A percentile compares a stretch with the other conserved stretches of the same genome.
phyloP scores from a whole-genome alignment of 2,888 invertebrate species.

The Notodonta dromedarius region DNA sequence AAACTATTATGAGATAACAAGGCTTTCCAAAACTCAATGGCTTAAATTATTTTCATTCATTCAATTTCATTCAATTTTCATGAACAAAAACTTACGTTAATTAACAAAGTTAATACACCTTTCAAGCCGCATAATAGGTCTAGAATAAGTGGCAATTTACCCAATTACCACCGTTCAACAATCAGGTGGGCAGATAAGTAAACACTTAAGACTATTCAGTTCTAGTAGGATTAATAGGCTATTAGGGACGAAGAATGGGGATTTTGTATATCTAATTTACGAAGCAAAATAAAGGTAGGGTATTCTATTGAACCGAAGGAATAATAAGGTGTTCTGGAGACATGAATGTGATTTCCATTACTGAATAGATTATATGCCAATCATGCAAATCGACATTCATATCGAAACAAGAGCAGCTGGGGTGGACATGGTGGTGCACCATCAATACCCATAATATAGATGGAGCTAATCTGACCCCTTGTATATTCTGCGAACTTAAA shows the following conservation, averaged over 20 bases:
- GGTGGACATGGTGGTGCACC: background rate
- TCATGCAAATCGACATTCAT: slow-evolving; percentile 7
- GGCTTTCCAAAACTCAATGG: too few relatives aligned
- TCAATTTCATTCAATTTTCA: too few relatives aligned
- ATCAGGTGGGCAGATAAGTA: slow-evolving; percentile 10
- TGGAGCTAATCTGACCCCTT: too few relatives aligned
- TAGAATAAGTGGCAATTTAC: slow-evolving; percentile 13
- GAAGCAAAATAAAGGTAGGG: slow-evolving; percentile 12
- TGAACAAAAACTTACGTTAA: background rate
- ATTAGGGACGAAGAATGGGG: slow-evolving; percentile 12
- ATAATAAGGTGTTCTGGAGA: background rate
- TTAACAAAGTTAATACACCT: background rate
- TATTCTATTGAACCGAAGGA: slow-evolving; percentile 15
- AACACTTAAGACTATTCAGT: background rate
- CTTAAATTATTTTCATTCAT: too few relatives aligned
- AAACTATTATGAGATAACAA: too few relatives aligned
- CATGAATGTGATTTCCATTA: slow-evolving; percentile 5
- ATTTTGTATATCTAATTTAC: slow-evolving; percentile 7
- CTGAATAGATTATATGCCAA: slow-evolving; percentile 1
- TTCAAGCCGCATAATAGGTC: background rate
- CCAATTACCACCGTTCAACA: slow-evolving; percentile 15
- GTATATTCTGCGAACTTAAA: too few relatives aligned
- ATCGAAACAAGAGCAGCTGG: slow-evolving; percentile 4
- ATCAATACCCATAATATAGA: too few relatives aligned
- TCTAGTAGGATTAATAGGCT: slow-evolving; percentile 13